Base-by-base conservation (phyloP, 2,113 vertebrate genomes). In the Ariopsis seemanni region DNA sequence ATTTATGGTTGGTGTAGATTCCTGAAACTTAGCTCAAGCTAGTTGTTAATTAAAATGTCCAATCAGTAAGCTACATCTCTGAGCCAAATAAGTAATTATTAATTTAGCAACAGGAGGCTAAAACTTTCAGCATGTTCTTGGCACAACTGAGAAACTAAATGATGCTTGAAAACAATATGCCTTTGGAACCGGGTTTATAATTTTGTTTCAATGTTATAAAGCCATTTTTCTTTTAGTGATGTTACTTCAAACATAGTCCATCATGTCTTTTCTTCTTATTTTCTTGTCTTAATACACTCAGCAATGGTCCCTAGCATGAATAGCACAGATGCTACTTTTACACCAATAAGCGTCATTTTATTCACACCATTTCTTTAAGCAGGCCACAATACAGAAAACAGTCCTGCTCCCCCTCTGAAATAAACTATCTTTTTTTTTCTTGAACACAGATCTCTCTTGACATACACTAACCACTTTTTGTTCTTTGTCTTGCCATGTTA, bases 381-480 rank as follows among this genome's bases (percentile, higher is more conserved):
- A 48, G 42, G n/a, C 48, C 74, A 65, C 62, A 79, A 79, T 80
- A 25, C 85, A 57, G 20, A 81, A 86, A 55, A 86, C 50, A 81
- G 50, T 30, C 25, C 65, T 50, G 34, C 84, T 62, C 12, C 52
- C 18, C 63, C 58, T n/a, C 77, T 69, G 22, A 67, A 85, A 20
- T 27, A 53, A 84, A 50, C 85, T 50, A 60, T 65, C 86, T 74
- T 18, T 52, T 83, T 34, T 86, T 48, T 80, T 79, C 78, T 58
- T 71, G 14, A 81, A 81, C 77, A 27, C 34, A 86, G 75, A 50
- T 83, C 65, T 57, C 22, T 85, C 55, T 30, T 87, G 84, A 90
- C 91, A 90, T 91, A 90, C 86, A 91, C 92, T 92, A 94, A 93
- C 92, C 67, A 83, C 81, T 69, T 89, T 89, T 55, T 88, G 57